phyloP scores from a whole-genome alignment of 2,888 invertebrate species.

The Melitaea athalia region DNA sequence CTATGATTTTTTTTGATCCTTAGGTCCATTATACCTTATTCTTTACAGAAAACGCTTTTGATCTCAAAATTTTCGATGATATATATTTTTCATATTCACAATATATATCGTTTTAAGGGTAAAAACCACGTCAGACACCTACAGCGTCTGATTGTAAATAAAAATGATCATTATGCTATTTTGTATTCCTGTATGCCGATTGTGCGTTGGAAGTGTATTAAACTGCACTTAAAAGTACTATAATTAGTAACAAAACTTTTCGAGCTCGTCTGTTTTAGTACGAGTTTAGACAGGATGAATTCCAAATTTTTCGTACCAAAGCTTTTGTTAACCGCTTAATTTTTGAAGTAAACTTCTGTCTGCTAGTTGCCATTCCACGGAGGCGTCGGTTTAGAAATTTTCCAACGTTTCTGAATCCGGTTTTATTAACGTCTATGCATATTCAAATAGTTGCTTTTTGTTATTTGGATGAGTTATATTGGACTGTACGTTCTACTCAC shows the following conservation, averaged over 20 bases:
- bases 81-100: too few relatives aligned
- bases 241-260: constrained; percentile 33
- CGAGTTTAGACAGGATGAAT: constrained; percentile 45
- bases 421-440: constrained; percentile 70
- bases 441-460: constrained; percentile 64
- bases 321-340: constrained; percentile 55
- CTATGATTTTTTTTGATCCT: too few relatives aligned
- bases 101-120: too few relatives aligned
- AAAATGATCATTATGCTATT: not conserved
- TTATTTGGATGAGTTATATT: constrained; percentile 49
- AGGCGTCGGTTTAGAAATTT: constrained; percentile 57
- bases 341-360: constrained; percentile 72
- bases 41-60: too few relatives aligned
- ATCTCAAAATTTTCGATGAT: too few relatives aligned
- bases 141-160: not conserved
- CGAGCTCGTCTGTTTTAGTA: constrained; percentile 26
- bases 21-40: too few relatives aligned
- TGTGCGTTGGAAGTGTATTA: not conserved
- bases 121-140: not conserved
- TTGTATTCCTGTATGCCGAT: constrained; percentile 7
- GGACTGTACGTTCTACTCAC: constrained; percentile 38
- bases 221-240: constrained; percentile 11
- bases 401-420: constrained; percentile 52
- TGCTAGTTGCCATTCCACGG: constrained; percentile 53
- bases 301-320: constrained; percentile 64